Evolutionary conservation across 2,113 vertebrate genomes (phyloP), one percentile per base, ranked within the genome.

Genomic region (Nothobranchius kuhntae): DNA sequence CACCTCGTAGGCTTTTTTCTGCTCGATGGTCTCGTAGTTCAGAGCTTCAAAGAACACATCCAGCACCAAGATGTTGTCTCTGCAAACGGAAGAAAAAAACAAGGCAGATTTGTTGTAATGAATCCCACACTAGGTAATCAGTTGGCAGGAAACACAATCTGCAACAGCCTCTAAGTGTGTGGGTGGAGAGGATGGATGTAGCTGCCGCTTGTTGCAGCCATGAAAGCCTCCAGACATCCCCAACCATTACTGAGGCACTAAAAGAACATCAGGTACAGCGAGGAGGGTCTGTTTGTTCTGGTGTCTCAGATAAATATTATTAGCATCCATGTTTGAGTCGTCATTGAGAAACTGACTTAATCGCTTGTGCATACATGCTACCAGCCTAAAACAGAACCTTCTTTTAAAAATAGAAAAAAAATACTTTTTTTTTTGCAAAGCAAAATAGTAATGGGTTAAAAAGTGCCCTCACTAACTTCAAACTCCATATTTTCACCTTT

Each of bases 31-130:
- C 91, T 99, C 96, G 2, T 99, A 99, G 93, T 99, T 99, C 87
- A 99, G 91, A 56, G 97, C 96, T 89, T 99, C 98, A 64, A 99
- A 99, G 91, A 99, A 99, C 83, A 99, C 95, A 79, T 99, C 98
- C 92, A 99, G 81, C 69, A 99, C 96, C 44, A 99, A 87, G 87
- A 99, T 98, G 89, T 99, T 99, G 91, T 99, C 98, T 86, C 98
- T 99, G 93, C 14, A 78, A 83, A 51, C 1, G 7, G 13, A 90
- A 53, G 65, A 72, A 45, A 79, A n/a, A 69, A 61, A 2, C 48
- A 7, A 13, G 24, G 21, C 44, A 52, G 1, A 47, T 5, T 67
- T 55, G 52, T 50, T 4, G 7, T 47, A 44, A 80, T 54, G 46
- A 80, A 58, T 44, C 21, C 40, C 14, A 71, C 40, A 55, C 44